Percentiles rank a stretch among this genome's conserved stretches.
These are phyloP conservation scores for Drosophila kambysellisi DNA, from an alignment of 2,888 invertebrate species.

Conservation along the genomic window DNA sequence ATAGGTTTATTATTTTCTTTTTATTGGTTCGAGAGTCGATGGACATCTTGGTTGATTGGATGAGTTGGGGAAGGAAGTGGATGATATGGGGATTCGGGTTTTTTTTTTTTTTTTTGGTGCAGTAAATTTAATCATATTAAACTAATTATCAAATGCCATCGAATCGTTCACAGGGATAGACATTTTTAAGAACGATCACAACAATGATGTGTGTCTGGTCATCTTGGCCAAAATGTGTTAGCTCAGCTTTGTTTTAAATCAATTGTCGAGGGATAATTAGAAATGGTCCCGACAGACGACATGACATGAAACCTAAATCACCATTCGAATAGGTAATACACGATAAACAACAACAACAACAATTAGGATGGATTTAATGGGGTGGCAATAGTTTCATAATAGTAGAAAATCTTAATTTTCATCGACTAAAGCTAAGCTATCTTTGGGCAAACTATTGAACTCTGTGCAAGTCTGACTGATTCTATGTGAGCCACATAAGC, in stretches of 20 bases:
- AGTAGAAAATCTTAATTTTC: neutral
- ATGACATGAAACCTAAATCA: neutral
- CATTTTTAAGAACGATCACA: neutral
- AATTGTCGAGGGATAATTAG: neutral
- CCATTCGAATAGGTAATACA: neutral
- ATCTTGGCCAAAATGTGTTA: neutral
- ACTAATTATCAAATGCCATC: neutral
- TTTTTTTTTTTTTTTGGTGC: neutral
- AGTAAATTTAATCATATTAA: neutral
- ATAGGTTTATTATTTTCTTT: neutral
- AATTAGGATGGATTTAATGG: constrained; percentile 3
- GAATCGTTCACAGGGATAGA: neutral
- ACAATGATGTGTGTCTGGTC: neutral
- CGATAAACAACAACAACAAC: neutral
- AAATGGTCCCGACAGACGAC: neutral
- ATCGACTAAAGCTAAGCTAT: neutral
- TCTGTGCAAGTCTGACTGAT: neutral
- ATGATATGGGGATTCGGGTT: neutral
- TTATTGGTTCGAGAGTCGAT: neutral
- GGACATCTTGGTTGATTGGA: neutral
- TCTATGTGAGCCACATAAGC: neutral
- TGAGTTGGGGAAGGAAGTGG: neutral
- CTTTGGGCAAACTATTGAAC: neutral
- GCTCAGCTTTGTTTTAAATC: neutral
- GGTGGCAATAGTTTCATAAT: neutral